Evolutionary conservation across 1,140 invertebrate genomes (phyloP).

Genomic region (Saxidomus purpurata): DNA sequence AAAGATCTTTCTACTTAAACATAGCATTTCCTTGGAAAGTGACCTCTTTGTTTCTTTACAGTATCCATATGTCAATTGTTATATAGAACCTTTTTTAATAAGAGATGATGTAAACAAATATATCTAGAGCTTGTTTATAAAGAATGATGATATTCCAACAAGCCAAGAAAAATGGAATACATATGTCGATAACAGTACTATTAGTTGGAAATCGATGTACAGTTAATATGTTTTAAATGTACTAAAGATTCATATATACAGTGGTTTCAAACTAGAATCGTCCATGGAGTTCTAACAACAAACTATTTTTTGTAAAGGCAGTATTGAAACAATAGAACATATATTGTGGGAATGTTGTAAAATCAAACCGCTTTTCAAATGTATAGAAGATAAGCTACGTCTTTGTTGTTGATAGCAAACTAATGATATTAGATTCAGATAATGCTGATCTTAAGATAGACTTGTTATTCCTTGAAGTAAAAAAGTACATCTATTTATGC

Average conservation of each 20-base stretch:
- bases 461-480: too few relatives aligned
- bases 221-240: background rate
- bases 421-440: too few relatives aligned
- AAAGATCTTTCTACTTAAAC: background rate
- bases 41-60: background rate
- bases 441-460: too few relatives aligned
- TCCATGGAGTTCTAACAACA: background rate
- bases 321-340: background rate
- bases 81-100: too few relatives aligned
- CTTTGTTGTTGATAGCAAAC: too few relatives aligned
- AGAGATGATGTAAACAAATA: too few relatives aligned
- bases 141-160: background rate
- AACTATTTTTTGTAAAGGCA: background rate
- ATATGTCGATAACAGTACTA: background rate
- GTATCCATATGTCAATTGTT: background rate
- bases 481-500: too few relatives aligned
- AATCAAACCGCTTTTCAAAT: too few relatives aligned
- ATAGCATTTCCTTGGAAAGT: background rate
- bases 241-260: background rate
- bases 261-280: background rate
- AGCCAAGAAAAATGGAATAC: background rate
- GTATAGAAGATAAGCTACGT: too few relatives aligned
- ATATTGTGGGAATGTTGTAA: background rate
- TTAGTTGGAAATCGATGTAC: background rate
- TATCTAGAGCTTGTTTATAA: too few relatives aligned